A percentile compares a stretch with the other conserved stretches of the same genome.
Conservation (phyloP, 2,113 vertebrate genomes). For the Chloropsis hardwickii region DNA sequence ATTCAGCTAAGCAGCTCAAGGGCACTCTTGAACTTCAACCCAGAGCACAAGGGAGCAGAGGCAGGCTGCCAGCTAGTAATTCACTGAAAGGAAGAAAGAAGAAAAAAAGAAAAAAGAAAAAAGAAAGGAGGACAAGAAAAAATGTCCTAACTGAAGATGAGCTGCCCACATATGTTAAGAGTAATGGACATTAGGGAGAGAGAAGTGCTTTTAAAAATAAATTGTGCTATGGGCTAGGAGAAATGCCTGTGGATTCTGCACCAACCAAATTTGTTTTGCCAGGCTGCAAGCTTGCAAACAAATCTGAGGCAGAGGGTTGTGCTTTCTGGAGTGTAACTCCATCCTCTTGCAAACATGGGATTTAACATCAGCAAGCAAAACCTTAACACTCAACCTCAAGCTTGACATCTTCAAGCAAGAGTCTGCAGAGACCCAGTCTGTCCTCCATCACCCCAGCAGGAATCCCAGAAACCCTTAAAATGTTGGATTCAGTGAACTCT, state of each 20-base stretch:
- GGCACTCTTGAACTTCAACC: constrained; percentile 41
- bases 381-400: not conserved
- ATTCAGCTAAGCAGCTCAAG: not conserved
- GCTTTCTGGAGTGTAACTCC: not conserved
- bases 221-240: not conserved
- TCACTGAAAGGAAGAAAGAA: not conserved
- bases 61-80: not conserved
- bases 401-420: not conserved
- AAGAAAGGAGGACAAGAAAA: not conserved
- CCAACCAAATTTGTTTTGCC: not conserved
- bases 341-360: accelerated
- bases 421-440: not conserved
- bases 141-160: not conserved
- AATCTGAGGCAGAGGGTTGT: not conserved
- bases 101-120: accelerated
- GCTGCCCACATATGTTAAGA: not conserved
- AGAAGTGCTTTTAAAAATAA: not conserved
- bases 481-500: not conserved
- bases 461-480: not conserved
- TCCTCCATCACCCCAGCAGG: not conserved
- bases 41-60: not conserved
- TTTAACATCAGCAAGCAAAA: not conserved
- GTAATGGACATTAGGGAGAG: not conserved
- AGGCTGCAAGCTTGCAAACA: not conserved
- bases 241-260: not conserved